These are phyloP conservation scores for Plebejus argus DNA, from an alignment of 2,888 invertebrate genomes.

Conservation along the genomic window DNA sequence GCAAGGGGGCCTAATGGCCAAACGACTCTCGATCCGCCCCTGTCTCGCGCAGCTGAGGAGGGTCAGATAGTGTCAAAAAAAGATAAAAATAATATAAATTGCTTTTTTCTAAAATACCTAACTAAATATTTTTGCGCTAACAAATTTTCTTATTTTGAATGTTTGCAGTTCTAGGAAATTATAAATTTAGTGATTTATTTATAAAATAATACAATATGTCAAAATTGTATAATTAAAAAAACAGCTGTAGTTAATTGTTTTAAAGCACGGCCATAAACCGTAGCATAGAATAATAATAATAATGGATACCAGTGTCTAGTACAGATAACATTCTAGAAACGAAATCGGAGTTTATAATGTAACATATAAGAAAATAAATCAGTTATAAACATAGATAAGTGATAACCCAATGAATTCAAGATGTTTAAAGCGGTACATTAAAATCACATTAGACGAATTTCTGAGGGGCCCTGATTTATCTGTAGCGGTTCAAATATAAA, in stretches of 20 bases:
- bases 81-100: conserved; percentile 80
- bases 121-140: conserved; percentile 32
- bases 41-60: conserved; percentile 67
- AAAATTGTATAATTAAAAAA: no score
- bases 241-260: no score
- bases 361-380: background rate
- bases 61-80: conserved; percentile 79
- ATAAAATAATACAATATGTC: no score
- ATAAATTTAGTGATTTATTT: no score
- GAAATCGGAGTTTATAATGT: background rate
- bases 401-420: conserved; percentile 42
- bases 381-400: conserved; percentile 50
- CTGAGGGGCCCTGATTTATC: conserved; percentile 69
- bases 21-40: conserved; percentile 75
- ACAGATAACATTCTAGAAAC: background rate
- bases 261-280: no score
- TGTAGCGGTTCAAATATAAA: conserved; percentile 68
- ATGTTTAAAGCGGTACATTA: conserved; percentile 60
- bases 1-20: conserved; percentile 61
- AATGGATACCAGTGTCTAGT: no score
- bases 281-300: no score
- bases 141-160: no score
- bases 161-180: no score
- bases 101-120: conserved; percentile 58
- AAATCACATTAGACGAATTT: conserved; percentile 78